phyloP scores from a whole-genome alignment of 2,797 vertebrate genomes.

The Tarsius wallacei region DNA sequence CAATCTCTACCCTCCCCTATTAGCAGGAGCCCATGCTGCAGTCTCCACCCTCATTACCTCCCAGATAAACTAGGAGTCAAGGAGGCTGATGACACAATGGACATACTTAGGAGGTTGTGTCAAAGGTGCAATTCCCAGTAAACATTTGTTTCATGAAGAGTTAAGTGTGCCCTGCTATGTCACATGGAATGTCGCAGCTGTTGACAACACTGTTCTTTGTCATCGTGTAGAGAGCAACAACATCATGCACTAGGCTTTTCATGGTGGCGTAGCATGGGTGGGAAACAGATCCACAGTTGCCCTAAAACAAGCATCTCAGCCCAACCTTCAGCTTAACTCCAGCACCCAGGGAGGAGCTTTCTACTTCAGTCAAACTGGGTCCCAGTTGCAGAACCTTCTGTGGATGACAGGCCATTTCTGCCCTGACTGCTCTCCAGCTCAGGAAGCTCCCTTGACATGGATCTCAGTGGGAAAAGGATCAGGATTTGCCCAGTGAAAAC shows the following conservation, averaged over 20 bases:
- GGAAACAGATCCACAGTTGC: not conserved
- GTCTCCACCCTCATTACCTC: not conserved
- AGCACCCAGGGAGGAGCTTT: not conserved
- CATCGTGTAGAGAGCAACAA: not conserved
- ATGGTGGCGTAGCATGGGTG: not conserved
- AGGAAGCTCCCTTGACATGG: not conserved
- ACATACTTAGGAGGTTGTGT: rapidly evolving
- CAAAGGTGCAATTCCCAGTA: rapidly evolving
- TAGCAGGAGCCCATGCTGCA: not conserved
- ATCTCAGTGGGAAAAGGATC: conserved; percentile 31
- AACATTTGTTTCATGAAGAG: not conserved
- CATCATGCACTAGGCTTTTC: not conserved
- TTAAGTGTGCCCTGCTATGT: not conserved
- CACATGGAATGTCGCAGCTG: not conserved
- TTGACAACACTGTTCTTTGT: not conserved
- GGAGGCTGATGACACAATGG: rapidly evolving
- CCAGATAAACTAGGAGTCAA: not conserved
- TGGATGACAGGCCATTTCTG: too few species aligned
- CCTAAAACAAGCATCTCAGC: not conserved
- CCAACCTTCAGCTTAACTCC: not conserved
- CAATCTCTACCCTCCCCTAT: not conserved
- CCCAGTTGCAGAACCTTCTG: not conserved
- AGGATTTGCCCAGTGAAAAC: not conserved
- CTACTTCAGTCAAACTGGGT: not conserved
- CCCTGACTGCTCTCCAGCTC: not conserved